Base-by-base conservation (phyloP, 2,888 invertebrate species). In the Eupithecia abbreviata region DNA sequence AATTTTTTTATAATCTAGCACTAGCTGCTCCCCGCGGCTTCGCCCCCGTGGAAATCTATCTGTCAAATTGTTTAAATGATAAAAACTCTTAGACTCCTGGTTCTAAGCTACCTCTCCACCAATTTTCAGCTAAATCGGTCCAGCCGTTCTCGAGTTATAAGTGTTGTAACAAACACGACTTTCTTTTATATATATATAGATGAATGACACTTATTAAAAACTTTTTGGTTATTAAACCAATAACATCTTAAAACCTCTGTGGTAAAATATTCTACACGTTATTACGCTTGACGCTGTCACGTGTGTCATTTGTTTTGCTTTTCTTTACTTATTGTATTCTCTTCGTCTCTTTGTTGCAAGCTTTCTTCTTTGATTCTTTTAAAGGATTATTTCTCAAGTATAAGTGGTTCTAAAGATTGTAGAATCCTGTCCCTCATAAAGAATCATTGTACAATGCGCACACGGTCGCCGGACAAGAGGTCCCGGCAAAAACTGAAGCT, bases 401-500 rank as follows among this genome's bases (percentile, higher is more conserved):
- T 62, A 4, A 4, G 2, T 30, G 4, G 62, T 62, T 62, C 10
- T 12, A 12, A 30, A 12, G 4, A 62, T 30, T 12, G n/a, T 30
- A 4, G 10, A 30, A 62, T 62, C 62, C 62, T 62, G 62, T 30
- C 62, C 0, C 10, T 62, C 12, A 30, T 62, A 12, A 62, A 30
- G 4, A 62, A 62, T 62, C 79, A 84, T 81, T 82, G 77, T 62
- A 80, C 75, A 76, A 90, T 90, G 90, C 88, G 87, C 75, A 82
- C 87, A 76, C 88, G 85, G 83, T 85, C 84, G 69, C 84, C 87
- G 43, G 86, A 86, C 74, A 85, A 82, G 77, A 83, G 83, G 78
- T 72, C 79, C 51, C 83, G 85, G 72, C 89, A 87, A 85, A 88
- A 87, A 89, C 79, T 80, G 76, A 81, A 79, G 78, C 84, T 81